phyloP scores from a whole-genome alignment of 2,113 vertebrate genomes.

The Ciconia maguari region DNA sequence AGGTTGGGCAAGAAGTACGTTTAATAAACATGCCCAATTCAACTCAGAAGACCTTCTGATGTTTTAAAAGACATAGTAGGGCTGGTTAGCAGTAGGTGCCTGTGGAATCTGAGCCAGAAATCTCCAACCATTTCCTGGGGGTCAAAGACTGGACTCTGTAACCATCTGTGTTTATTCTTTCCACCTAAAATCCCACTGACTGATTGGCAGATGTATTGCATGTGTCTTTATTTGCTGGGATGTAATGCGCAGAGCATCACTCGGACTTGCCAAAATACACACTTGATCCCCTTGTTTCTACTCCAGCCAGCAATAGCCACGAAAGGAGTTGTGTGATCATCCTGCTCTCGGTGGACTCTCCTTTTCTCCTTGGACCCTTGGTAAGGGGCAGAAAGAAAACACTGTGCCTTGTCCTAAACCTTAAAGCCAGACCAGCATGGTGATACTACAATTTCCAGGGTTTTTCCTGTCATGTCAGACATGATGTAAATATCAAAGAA shows the following conservation, averaged over 20 bases:
- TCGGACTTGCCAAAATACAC: not conserved
- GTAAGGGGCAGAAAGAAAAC: not conserved
- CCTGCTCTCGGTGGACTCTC: not conserved
- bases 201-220: not conserved
- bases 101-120: not conserved
- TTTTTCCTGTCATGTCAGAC: not conserved
- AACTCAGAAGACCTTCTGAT: not conserved
- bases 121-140: not conserved
- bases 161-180: not conserved
- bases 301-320: not conserved
- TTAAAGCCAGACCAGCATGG: not conserved
- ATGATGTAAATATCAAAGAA: not conserved
- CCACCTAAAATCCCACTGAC: not conserved
- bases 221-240: not conserved
- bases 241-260: not conserved
- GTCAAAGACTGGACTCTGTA: not conserved
- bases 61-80: not conserved
- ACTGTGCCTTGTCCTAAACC: not conserved
- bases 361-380: not conserved
- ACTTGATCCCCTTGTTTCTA: not conserved
- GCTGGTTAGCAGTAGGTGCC: not conserved
- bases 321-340: not conserved
- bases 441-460: accelerated
- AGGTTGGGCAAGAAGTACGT: not conserved
- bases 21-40: not conserved